These are phyloP conservation scores for Gallinago solitaria DNA, from an alignment of 2,797 vertebrate species.

Conservation along the genomic window DNA sequence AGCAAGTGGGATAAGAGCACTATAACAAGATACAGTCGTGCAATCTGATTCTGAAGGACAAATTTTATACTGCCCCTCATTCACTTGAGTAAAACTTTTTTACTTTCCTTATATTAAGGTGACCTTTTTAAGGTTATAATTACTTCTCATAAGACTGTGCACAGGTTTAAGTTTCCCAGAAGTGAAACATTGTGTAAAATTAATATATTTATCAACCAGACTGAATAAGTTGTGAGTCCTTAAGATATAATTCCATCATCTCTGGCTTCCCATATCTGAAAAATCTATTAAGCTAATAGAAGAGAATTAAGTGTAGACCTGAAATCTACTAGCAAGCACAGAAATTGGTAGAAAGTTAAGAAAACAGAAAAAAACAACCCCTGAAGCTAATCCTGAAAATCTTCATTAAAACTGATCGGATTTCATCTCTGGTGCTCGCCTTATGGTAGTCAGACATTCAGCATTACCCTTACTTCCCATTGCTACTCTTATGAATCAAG, in stretches of 20 bases:
- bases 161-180: background rate
- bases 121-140: background rate
- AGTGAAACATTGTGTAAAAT: background rate
- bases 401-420: background rate
- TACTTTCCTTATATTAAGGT: background rate
- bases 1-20: background rate
- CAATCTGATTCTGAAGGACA: background rate
- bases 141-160: background rate
- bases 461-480: background rate
- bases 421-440: background rate
- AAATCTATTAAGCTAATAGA: background rate
- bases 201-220: background rate
- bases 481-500: background rate
- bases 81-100: background rate
- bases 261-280: background rate
- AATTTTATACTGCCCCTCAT: background rate
- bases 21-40: background rate
- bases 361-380: background rate
- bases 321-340: background rate
- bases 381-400: background rate
- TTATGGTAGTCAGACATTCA: background rate
- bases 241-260: background rate
- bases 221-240: background rate
- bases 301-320: background rate
- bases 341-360: background rate